Conservation (phyloP, 1,140 invertebrate species). For the Pogonus chalceus region DNA sequence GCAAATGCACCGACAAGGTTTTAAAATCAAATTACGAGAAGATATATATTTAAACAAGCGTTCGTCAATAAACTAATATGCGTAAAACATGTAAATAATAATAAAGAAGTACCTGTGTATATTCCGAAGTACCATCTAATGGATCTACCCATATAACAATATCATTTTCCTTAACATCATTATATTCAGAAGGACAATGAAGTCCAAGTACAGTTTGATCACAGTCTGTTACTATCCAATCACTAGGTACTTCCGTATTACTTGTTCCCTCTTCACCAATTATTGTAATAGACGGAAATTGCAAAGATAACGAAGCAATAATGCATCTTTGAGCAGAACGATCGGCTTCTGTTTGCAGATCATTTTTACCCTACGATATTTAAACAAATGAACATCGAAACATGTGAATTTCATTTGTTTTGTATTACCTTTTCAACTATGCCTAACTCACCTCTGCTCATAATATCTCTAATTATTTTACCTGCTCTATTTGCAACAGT, state of each 20-base stretch:
- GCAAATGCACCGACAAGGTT: too few relatives aligned
- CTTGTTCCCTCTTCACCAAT: constrained; percentile 84
- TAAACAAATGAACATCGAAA: not conserved
- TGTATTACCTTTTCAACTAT: constrained; percentile 76
- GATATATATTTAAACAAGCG: too few relatives aligned
- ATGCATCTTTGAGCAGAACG: constrained; percentile 88
- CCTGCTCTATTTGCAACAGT: constrained; percentile 71
- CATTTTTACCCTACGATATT: constrained; percentile 66
- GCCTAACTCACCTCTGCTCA: constrained; percentile 77
- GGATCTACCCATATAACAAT: constrained; percentile 97
- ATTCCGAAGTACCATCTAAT: constrained; percentile 92
- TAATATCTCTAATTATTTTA: constrained; percentile 80
- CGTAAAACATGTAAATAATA: too few relatives aligned
- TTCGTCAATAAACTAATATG: too few relatives aligned
- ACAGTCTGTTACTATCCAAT: constrained; percentile 60
- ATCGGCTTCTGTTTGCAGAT: constrained; percentile 96
- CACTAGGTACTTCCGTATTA: constrained; percentile 49
- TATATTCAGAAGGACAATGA: constrained; percentile 57
- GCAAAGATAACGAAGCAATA: constrained; percentile 67
- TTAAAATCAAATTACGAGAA: too few relatives aligned
- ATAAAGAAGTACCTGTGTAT: constrained; percentile 73
- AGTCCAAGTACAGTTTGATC: constrained; percentile 58
- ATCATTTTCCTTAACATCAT: constrained; percentile 55
- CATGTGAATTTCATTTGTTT: not conserved
- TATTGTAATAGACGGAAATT: constrained; percentile 78